These are phyloP conservation scores for Porites lobata DNA, from an alignment of 92 coral and sea anemone species.

Conservation along the genomic window DNA sequence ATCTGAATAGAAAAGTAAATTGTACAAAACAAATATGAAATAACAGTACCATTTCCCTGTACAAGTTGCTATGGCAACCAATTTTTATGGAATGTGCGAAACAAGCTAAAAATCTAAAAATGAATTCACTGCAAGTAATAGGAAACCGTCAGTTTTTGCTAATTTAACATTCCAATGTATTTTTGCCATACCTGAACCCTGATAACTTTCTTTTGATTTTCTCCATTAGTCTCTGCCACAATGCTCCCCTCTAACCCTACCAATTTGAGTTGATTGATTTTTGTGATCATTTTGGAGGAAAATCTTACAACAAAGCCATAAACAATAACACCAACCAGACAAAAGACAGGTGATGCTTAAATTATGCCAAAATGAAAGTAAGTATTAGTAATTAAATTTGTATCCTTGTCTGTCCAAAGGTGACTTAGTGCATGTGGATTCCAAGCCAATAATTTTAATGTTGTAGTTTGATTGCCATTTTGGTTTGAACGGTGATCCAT, in stretches of 20 bases:
- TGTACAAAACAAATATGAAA: background rate
- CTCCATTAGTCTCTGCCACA: background rate
- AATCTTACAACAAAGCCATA: background rate
- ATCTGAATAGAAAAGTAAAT: background rate
- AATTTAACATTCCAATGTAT: background rate
- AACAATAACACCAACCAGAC: no score
- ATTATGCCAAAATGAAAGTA: background rate
- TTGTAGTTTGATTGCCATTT: background rate
- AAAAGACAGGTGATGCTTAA: background rate
- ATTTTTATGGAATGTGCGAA: background rate
- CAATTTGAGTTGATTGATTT: background rate
- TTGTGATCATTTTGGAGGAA: background rate
- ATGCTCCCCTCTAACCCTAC: background rate
- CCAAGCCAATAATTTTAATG: no score
- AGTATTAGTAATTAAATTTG: background rate
- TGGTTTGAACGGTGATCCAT: background rate
- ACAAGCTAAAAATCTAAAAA: background rate
- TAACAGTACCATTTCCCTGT: background rate
- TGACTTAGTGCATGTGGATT: no score
- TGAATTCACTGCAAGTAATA: background rate
- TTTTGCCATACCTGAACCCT: background rate
- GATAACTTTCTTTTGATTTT: background rate
- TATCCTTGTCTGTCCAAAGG: no score
- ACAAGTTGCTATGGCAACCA: constrained; percentile 1
- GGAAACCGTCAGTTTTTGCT: constrained; percentile 1